phyloP scores from a whole-genome alignment of 2,888 invertebrate species.

The Hydraecia micacea region DNA sequence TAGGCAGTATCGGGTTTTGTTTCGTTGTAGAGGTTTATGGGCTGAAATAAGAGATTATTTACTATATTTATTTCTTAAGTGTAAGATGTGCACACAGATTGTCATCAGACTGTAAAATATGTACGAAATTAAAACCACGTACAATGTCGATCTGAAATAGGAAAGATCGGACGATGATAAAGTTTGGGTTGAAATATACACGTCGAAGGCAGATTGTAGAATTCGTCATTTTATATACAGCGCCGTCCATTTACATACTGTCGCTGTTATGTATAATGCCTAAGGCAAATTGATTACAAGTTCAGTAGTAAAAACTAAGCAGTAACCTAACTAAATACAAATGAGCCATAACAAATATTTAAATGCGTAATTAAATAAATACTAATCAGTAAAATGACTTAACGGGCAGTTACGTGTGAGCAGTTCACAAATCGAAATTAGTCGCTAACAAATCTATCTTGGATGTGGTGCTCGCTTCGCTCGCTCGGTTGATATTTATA shows the following conservation, averaged over 20 bases:
- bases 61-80: background rate
- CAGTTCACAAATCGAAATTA: too few relatives aligned
- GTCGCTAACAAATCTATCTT: too few relatives aligned
- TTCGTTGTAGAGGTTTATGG: conserved; percentile 1
- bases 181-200: background rate
- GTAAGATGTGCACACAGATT: background rate
- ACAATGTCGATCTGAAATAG: background rate
- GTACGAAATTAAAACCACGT: background rate
- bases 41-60: background rate
- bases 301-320: background rate
- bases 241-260: background rate
- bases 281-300: background rate
- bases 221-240: background rate
- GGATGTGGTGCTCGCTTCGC: too few relatives aligned
- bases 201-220: background rate
- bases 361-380: background rate
- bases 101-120: background rate
- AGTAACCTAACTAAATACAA: background rate
- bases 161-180: background rate
- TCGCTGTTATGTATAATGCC: background rate
- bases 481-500: too few relatives aligned
- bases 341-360: background rate
- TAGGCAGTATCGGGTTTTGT: conserved; percentile 20
- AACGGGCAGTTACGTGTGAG: too few relatives aligned
- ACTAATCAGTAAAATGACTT: too few relatives aligned